Evolutionary conservation across 2,113 vertebrate species (phyloP), one percentile per base, ranked within the genome.

Genomic region (Vireo altiloquus): DNA sequence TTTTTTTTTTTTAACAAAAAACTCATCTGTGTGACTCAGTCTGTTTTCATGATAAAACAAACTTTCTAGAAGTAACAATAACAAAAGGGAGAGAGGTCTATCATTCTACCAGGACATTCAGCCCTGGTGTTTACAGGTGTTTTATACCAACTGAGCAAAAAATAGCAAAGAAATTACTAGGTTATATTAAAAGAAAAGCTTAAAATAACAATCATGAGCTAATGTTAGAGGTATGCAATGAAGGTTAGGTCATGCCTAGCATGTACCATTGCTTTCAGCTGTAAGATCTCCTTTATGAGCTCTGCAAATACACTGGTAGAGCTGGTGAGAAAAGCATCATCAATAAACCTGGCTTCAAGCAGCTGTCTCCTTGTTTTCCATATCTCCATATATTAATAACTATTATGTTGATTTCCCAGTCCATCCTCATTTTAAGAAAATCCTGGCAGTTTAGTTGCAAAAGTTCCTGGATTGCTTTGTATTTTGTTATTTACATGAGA

Each of bases 151-250:
- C 35, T 37, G 61, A 49, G 66, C 37, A 92, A 91, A 96, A 97
- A 96, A 96, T 90, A 95, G 85, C 56, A 89, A 86, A 86, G 64
- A 96, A 97, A 95, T 95, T 82, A 77, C 44, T 94, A 70, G 83
- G 53, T 96, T 87, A 84, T 95, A 94, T 92, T 91, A 96, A 96
- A 97, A 95, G 84, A 91, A 83, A 65, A 88, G 42, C 75, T 79
- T 91, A 96, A 97, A 97, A 95, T 87, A 96, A 87, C 64, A 7
- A 2, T 3, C n/a, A 80, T 94, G 87, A 92, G 70, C 60, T 96
- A 86, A 96, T 44, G 40, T 63, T 52, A 92, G 88, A 96, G 57
- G 40, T 57, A 96, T 72, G 85, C 68, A 92, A 63, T 24, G 56
- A 90, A 78, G 54, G 72, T 53, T 94, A 82, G 77, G 69, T 95